phyloP scores from a whole-genome alignment of 2,113 vertebrate genomes.

The Sylvia atricapilla region DNA sequence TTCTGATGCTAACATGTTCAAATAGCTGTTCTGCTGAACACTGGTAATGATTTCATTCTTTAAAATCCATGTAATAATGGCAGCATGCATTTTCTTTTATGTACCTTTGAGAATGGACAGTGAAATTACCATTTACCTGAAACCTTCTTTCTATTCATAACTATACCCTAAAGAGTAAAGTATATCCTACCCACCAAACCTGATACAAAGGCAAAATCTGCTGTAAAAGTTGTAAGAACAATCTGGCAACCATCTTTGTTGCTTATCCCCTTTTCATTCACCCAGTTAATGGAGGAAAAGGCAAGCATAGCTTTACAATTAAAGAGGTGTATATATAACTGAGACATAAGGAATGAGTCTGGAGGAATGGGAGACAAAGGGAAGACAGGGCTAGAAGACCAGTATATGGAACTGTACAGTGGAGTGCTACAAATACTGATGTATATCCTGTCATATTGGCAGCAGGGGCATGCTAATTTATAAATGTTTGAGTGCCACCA shows the following conservation, averaged over 20 bases:
- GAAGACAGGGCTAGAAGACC: not conserved
- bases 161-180: not conserved
- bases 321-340: fast-evolving
- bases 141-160: not conserved
- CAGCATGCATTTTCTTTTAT: not conserved
- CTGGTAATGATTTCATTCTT: not conserved
- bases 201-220: not conserved
- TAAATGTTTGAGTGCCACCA: not conserved
- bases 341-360: not conserved
- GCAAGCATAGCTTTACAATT: not conserved
- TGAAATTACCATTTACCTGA: not conserved
- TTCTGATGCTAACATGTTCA: not conserved
- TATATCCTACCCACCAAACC: not conserved
- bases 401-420: not conserved
- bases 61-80: not conserved
- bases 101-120: not conserved
- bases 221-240: not conserved
- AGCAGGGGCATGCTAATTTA: not conserved
- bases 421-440: not conserved
- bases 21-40: not conserved
- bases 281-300: not conserved
- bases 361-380: not conserved
- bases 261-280: not conserved
- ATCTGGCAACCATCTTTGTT: not conserved
- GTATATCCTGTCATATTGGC: not conserved